Base-by-base conservation (phyloP, 2,888 invertebrate genomes). In the Teleogryllus oceanicus region DNA sequence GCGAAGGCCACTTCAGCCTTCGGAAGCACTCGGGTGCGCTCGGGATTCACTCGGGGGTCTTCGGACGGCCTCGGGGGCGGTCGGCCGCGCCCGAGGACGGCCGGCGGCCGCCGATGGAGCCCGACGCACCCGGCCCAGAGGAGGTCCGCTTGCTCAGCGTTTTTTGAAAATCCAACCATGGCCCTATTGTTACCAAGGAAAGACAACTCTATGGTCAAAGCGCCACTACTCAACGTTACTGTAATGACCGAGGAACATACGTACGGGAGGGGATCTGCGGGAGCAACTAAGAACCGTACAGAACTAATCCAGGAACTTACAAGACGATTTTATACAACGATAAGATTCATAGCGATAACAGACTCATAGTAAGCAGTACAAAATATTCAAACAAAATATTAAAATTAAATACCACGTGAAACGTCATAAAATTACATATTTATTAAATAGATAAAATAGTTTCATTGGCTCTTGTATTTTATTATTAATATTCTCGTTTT, bases 381-480 rank as follows among this genome's bases (percentile, higher is more conserved):
- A 62, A 62, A 62, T 62, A n/a, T 62, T 62, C 37, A 50, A 77
- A 49, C 50, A 37, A 77, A 77, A 77, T n/a, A 37, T 13, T 77
- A 77, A 77, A 77, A 77, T 77, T 50, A 49, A 49, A 77, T 37
- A 77, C 77, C 49, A 77, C 77, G 77, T 20, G 77, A 77, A 77
- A 24, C 20, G 76, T 76, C 37, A 50, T 49, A 49, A 50, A 50
- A 77, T 77, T 49, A 77, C 37, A 21, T 76, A 21, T 76, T 49
- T 77, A 49, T 77, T 50, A 77, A 77, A 49, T 49, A 49, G 77
- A 13, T 49, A 77, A 77, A 50, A 49, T 77, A 77, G 77, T 77
- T 50, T 49, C 77, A 77, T 49, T 77, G 77, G 77, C 77, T 24
- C 50, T 49, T 49, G 50, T 50, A 50, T 77, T 77, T 62, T 62